These are phyloP conservation scores for Eidolon helvum DNA, from an alignment of 2,113 vertebrate species.

Conservation along the genomic window DNA sequence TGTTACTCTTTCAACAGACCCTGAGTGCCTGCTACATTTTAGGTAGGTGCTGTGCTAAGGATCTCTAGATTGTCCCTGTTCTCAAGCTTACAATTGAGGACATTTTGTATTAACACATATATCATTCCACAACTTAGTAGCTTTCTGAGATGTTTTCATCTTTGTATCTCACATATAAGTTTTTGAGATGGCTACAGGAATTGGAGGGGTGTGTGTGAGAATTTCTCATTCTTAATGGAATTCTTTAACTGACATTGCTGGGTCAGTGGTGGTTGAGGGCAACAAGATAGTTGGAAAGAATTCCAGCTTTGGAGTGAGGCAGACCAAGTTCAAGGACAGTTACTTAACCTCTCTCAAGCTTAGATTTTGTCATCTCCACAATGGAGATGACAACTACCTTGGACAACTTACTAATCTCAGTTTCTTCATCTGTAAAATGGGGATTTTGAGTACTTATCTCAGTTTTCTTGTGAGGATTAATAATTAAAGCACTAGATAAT, in stretches of 20 bases:
- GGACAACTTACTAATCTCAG: background rate
- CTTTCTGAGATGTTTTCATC: background rate
- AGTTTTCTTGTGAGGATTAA: background rate
- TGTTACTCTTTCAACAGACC: background rate
- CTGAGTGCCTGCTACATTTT: background rate
- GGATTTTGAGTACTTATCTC: background rate
- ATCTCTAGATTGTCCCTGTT: background rate
- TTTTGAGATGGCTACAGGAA: constrained; percentile 30
- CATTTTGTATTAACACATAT: background rate
- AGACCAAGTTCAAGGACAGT: background rate
- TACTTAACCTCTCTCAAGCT: background rate
- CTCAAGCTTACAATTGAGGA: background rate
- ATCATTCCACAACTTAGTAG: background rate
- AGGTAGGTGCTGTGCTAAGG: background rate
- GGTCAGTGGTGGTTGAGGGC: rapidly evolving
- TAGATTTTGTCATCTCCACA: constrained; percentile 32
- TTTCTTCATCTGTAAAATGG: constrained; percentile 45
- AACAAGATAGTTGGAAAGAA: background rate
- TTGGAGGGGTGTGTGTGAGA: background rate
- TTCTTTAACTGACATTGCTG: background rate
- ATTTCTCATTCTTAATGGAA: constrained; percentile 27
- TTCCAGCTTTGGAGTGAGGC: background rate
- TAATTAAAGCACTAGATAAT: background rate
- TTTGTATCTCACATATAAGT: constrained; percentile 19
- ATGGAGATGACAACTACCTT: background rate